Evolutionary conservation across 2,797 vertebrate genomes (phyloP).

Genomic region (Hoplostethus atlanticus): DNA sequence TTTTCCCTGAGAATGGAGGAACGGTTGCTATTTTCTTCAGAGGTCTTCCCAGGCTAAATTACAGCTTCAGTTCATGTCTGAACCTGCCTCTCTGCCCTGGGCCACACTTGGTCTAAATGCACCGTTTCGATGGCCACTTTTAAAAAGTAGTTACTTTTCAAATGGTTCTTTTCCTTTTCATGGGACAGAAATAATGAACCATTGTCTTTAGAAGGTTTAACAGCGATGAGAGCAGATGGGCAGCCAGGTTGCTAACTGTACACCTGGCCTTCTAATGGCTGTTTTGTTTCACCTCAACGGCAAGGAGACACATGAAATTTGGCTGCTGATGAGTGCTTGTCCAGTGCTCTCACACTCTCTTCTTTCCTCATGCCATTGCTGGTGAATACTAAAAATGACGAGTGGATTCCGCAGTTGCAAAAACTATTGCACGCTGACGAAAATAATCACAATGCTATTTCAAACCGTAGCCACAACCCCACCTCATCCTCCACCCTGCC

Average conservation of each 20-base stretch:
- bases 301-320: not conserved
- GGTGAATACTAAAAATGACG: not conserved
- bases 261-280: not conserved
- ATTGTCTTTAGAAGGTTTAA: not conserved
- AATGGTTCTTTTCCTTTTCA: constrained; percentile 32
- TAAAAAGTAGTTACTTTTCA: constrained; percentile 26
- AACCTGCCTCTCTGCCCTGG: constrained; percentile 36
- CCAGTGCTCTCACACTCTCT: not conserved
- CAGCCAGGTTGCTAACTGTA: not conserved
- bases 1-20: not conserved
- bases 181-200: constrained; percentile 21
- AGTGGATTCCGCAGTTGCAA: not conserved
- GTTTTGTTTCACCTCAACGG: constrained; percentile 2
- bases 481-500: not conserved
- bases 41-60: constrained; percentile 7
- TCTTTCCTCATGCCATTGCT: not conserved
- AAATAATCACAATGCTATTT: not conserved
- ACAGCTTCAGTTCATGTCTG: constrained; percentile 15
- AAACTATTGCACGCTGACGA: not conserved
- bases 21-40: constrained; percentile 8
- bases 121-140: constrained; percentile 34
- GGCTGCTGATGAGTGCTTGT: not conserved
- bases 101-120: constrained; percentile 44
- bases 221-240: constrained; percentile 1
- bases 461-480: not conserved